These are phyloP conservation scores for Turritopsis dohrnii DNA, from an alignment of 30 jellyfish, hydroid and myxozoan genomes.

Conservation along the genomic window DNA sequence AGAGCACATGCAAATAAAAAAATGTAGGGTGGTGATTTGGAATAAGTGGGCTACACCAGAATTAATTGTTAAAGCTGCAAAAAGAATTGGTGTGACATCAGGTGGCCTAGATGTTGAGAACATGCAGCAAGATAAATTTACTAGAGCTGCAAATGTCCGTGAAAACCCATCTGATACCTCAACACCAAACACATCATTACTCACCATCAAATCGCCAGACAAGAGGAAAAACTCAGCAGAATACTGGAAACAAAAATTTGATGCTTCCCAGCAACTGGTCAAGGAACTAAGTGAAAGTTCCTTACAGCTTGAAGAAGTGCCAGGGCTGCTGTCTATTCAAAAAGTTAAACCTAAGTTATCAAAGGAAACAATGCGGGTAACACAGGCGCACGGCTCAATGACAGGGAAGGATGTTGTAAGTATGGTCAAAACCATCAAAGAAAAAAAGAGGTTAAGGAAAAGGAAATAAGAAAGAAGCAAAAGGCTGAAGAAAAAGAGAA, in stretches of 20 bases:
- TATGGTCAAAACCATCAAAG: too few relatives aligned
- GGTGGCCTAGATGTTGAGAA: neutral
- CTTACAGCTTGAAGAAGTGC: neutral
- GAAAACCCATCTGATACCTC: neutral
- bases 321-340: neutral
- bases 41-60: neutral
- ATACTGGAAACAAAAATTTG: constrained; percentile 19
- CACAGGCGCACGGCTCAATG: constrained; percentile 17
- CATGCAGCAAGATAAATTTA: constrained; percentile 25
- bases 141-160: neutral
- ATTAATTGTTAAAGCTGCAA: neutral
- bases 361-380: constrained; percentile 11
- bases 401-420: neutral
- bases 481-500: too few relatives aligned
- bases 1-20: too few relatives aligned
- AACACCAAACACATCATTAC: neutral
- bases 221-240: constrained; percentile 17
- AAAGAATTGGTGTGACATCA: neutral
- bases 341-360: constrained; percentile 13
- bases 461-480: too few relatives aligned
- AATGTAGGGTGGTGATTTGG: too few relatives aligned
- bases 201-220: neutral
- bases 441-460: too few relatives aligned
- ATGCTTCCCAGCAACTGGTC: neutral
- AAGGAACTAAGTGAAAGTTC: neutral